Base-by-base conservation (phyloP, 2,797 vertebrate species). In the Hoplostethus atlanticus region DNA sequence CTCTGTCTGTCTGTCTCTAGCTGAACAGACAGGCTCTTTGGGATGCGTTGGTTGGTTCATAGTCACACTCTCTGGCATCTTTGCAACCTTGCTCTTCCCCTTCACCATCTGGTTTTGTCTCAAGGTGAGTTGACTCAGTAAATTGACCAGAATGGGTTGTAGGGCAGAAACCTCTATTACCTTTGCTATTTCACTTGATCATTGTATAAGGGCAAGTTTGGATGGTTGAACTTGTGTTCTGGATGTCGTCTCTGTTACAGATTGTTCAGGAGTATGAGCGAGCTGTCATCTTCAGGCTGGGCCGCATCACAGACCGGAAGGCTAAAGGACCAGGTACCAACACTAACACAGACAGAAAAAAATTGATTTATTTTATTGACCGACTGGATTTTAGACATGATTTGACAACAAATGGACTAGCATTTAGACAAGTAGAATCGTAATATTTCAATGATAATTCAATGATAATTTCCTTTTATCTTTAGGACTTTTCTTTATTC, bases 31-130 rank as follows among this genome's bases (percentile, higher is more conserved):
- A 0, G 92, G 90, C 5, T 64, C 87, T 73, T 84, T 96, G 58
- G 96, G 96, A 30, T 91, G 88, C 7, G 76, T 94, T 8, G 97
- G 96, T 16, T 97, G 96, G 96, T 16, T 96, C 44, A 77, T 98
- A 1, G 86, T 96, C 77, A 89, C 83, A 1, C 1, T 97, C 3
- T 96, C 96, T 4, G 88, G 92, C 16, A 0, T 97, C 3, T 87
- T 98, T n/a, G 78, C 92, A 13, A 0, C 93, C 10, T 0, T 91
- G 2, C 91, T 95, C 1, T 96, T 96, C 73, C 96, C 96, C 0
- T 0, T 98, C 79, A 96, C 96, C 44, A 85, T 97, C 84, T 97
- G 96, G 93, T 87, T 95, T 51, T 95, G 95, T 80, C 40, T 97
- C 25, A 98, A 97, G 96, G 97, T 97, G 91, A 92, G 64, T 47